Conservation (phyloP, 2,113 vertebrate genomes). For the Pseudopipra pipra region DNA sequence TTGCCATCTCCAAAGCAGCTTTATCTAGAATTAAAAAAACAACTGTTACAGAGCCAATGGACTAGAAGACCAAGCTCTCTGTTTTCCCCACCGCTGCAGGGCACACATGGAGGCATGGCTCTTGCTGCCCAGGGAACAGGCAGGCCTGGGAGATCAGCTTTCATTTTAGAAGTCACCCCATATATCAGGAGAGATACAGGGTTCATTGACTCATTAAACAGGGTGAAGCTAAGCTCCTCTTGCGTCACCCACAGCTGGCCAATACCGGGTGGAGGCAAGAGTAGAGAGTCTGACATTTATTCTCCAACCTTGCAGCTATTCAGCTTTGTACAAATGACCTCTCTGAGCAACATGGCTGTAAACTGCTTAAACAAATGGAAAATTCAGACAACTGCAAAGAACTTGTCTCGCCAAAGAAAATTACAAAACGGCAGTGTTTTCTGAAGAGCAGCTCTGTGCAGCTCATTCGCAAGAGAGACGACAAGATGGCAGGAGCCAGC, state of each 20-base stretch:
- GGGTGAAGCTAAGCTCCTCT: not conserved
- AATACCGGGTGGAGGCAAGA: not conserved
- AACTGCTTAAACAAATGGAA: slow-evolving; percentile 45
- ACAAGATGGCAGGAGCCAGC: not conserved
- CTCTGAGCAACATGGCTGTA: not conserved
- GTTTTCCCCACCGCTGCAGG: not conserved
- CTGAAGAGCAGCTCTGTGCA: not conserved
- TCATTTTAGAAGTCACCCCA: not conserved
- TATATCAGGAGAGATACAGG: not conserved
- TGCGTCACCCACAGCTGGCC: not conserved
- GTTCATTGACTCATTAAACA: not conserved
- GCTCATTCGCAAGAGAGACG: rapidly evolving
- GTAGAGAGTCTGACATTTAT: not conserved
- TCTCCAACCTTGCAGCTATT: not conserved
- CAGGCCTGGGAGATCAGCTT: not conserved
- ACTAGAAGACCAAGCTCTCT: not conserved
- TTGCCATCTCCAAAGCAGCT: not conserved
- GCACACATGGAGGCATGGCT: rapidly evolving
- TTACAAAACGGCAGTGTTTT: not conserved
- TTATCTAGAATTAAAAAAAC: not conserved
- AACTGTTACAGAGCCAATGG: not conserved
- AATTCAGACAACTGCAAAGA: slow-evolving; percentile 31
- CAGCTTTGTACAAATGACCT: not conserved
- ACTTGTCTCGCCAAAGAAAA: not conserved
- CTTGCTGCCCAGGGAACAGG: not conserved